Evolutionary conservation across 2,797 vertebrate genomes (phyloP), one percentile per base, ranked within the genome.

Genomic region (Pseudomugil tenellus): DNA sequence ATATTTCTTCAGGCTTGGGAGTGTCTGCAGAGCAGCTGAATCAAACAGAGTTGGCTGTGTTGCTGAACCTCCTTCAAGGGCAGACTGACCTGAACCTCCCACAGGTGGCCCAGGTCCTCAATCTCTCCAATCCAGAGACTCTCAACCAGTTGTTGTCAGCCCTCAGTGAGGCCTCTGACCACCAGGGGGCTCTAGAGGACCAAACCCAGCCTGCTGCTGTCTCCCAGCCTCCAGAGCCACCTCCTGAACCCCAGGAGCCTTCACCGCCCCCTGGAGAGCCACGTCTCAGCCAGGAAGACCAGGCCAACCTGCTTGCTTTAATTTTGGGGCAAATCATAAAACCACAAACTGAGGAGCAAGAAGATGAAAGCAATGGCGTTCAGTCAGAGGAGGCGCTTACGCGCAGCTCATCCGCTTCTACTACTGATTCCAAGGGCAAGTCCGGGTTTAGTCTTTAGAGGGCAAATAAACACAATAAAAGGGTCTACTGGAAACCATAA

Each of bases 11-110:
- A 96, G 96, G 95, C 82, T 91, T 98, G 29, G 96, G 95, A 75
- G 95, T 95, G 19, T 96, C 96, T 61, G 95, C 97, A 4, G 97
- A 98, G 87, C 97, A 99, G 88, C 88, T 99, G 91, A 99, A 99
- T 89, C 96, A 98, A 92, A 96, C 96, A 0, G 97, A 99, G 84
- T 63, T 99, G 84, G 97, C 98, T 1, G 95, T 99, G 74, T 92
- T 99, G 63, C 80, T 98, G 76, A 99, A 99, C 88, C 94, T 99
- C 84, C 95, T 99, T 66, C 97, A 99, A 93, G 96, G 97, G 80
- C 98, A 98, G 91, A 95, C 96, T 0, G 96, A 99, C 82, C 93
- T 98, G 82, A 97, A 94, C 67, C 93, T 98, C 75, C 93, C 96
- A 8, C 98, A 99, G 84, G 96, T 98, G 94, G 96, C 96, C 4